Conservation (phyloP, 2,888 invertebrate genomes). For the Drepanosiphum platanoidis region DNA sequence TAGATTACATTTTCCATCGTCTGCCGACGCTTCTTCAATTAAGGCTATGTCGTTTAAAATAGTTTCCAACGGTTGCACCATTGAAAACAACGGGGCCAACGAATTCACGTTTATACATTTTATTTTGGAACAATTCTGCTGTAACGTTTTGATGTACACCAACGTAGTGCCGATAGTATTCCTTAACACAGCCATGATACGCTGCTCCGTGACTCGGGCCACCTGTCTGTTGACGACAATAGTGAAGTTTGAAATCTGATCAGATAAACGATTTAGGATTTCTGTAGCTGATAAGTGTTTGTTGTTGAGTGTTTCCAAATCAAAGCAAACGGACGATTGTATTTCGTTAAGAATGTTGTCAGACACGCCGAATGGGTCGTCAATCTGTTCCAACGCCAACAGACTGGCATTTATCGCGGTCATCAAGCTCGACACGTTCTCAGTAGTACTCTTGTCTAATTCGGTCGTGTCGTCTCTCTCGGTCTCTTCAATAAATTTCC, state of each 20-base stretch:
- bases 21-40: background rate
- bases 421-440: slow-evolving; percentile 63
- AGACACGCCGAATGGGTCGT: slow-evolving; percentile 52
- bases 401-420: slow-evolving; percentile 54
- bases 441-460: slow-evolving; percentile 62
- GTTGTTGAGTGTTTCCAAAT: slow-evolving; percentile 30
- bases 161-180: slow-evolving; percentile 47
- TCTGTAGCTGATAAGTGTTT: background rate
- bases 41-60: slow-evolving; percentile 20
- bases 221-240: slow-evolving; percentile 26
- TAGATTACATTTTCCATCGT: background rate
- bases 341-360: slow-evolving; percentile 46
- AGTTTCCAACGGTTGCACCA: slow-evolving; percentile 45
- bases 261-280: slow-evolving; percentile 8
- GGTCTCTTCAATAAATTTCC: slow-evolving; percentile 54
- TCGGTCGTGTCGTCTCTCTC: slow-evolving; percentile 51
- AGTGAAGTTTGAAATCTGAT: slow-evolving; percentile 22
- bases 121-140: slow-evolving; percentile 31
- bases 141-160: slow-evolving; percentile 24
- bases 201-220: slow-evolving; percentile 33
- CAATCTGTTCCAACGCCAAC: slow-evolving; percentile 39
- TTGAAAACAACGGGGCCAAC: slow-evolving; percentile 21
- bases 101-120: slow-evolving; percentile 1
- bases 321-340: slow-evolving; percentile 41
- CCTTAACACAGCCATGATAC: slow-evolving; percentile 21